Base-by-base conservation (phyloP, 2,888 invertebrate species). In the Sisyra terminalis region DNA sequence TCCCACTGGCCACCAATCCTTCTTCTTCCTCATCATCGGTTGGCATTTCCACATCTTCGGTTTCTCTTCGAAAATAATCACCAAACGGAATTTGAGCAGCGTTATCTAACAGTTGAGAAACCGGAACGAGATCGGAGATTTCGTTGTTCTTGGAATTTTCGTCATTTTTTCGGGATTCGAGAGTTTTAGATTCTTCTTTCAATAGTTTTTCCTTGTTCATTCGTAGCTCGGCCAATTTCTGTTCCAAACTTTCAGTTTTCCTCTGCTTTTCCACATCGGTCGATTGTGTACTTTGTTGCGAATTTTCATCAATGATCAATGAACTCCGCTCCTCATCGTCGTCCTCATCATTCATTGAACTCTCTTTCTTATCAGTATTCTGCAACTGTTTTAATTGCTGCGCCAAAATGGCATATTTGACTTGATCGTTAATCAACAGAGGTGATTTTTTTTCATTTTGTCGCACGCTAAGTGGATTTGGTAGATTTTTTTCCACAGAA, bases 321-420 rank as follows among this genome's bases (percentile, higher is more conserved):
- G 74, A 70, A 46, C 77, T 78, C 3, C 78, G 77, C 47, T 76
- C 74, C 46, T 78, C 77, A 52, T 76, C 73, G 35, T 75, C 51
- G 44, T 40, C 39, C 17, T 36, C 36, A 17, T 40, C 37, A 24
- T 42, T 39, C 13, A 39, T 29, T 2, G 40, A 15, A 40, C 38
- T 30, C 6, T 43, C 31, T 8, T 37, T 14, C 10, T 37, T 38
- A 7, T 11, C 31, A 10, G 29, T 29, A 5, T 59, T 59, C 46
- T 61, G 37, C 16, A 15, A 58, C 9, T 72, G 64, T 54, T 82
- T 81, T 2, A 86, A 63, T 51, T 87, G 85, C 50, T 85, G 82
- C 11, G 85, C 79, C 48, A 85, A 55, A 38, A 87, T 75, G 1
- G 86, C 85, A 50, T 75, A 80, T 52, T 82, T 84, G 1, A 85